Conservation (phyloP, 92 coral and sea anemone genomes). For the Parazoanthus swiftii region DNA sequence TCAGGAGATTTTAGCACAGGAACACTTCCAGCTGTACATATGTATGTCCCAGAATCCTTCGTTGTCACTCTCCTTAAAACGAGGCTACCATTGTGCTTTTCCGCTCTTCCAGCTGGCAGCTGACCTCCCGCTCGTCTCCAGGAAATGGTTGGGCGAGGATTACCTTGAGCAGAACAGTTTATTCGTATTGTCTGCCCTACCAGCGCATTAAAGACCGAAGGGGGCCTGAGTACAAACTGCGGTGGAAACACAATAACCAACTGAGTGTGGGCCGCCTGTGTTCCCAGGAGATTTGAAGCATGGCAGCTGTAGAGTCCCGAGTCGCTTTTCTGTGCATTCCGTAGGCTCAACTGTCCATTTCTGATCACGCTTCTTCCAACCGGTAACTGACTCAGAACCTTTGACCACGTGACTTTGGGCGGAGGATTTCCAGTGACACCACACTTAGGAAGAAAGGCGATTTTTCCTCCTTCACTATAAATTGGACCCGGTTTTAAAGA, state of each 20-base stretch:
- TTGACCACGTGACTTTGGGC: conserved; percentile 57
- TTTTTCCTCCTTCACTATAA: conserved; percentile 33
- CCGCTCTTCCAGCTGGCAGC: conserved; percentile 39
- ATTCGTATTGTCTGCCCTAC: not conserved
- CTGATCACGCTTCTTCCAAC: conserved; percentile 15
- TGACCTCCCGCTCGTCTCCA: conserved; percentile 49
- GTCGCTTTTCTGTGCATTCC: conserved; percentile 32
- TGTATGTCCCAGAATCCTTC: conserved; percentile 36
- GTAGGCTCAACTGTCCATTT: conserved; percentile 1
- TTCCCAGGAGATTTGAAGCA: too few relatives aligned
- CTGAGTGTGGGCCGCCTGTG: too few relatives aligned
- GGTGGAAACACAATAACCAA: too few relatives aligned
- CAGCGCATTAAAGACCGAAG: not conserved
- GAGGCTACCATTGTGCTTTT: conserved; percentile 17
- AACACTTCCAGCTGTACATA: conserved; percentile 27
- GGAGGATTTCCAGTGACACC: conserved; percentile 53
- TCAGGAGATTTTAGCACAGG: too few relatives aligned
- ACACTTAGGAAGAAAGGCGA: conserved; percentile 50
- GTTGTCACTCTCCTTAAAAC: not conserved
- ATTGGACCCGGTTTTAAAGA: conserved; percentile 42
- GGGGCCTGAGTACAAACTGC: conserved; percentile 38
- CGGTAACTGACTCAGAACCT: conserved; percentile 44
- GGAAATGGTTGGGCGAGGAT: conserved; percentile 44
- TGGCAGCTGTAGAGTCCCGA: not conserved
- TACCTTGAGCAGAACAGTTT: conserved; percentile 55